Evolutionary conservation across 2,888 invertebrate species (phyloP).

Genomic region (Hemaris fuciformis): DNA sequence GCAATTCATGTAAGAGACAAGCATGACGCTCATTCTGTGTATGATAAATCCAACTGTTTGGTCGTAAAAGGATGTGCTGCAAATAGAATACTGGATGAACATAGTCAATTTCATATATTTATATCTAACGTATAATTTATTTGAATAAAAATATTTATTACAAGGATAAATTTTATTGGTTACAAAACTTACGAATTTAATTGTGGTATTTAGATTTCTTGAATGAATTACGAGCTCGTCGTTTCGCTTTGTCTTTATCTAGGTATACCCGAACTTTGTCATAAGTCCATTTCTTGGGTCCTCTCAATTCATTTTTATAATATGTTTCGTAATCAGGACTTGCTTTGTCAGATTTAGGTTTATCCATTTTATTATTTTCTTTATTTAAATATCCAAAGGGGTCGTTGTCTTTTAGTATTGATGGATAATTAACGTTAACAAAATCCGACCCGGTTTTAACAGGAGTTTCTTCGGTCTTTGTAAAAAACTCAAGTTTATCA

Average conservation of each 20-base stretch:
- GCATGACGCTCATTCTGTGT: conserved; percentile 34
- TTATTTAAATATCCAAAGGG: conserved; percentile 26
- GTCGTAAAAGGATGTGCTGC: conserved; percentile 31
- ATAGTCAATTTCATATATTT: conserved; percentile 17
- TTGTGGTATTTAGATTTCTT: not conserved
- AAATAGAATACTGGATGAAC: conserved; percentile 22
- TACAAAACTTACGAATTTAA: not conserved
- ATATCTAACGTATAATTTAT: not conserved
- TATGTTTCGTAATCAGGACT: conserved; percentile 57
- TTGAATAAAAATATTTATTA: not conserved
- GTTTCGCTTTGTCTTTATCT: conserved; percentile 52
- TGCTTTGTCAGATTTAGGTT: conserved; percentile 27
- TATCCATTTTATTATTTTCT: conserved; percentile 20
- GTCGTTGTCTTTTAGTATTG: conserved; percentile 17
- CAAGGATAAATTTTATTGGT: not conserved
- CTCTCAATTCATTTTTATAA: conserved; percentile 53
- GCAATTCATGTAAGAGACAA: conserved; percentile 37
- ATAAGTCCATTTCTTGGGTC: conserved; percentile 47
- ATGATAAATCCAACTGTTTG: conserved; percentile 35
- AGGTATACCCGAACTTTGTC: conserved; percentile 63
- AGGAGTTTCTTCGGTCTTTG: conserved; percentile 20
- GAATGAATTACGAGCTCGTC: conserved; percentile 41
- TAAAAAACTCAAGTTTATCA: conserved; percentile 21
- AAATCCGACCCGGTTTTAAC: conserved; percentile 20
- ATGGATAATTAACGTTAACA: conserved; percentile 16